These are phyloP conservation scores for Anagrus nilaparvatae DNA, from an alignment of 1,140 invertebrate genomes.

Conservation along the genomic window DNA sequence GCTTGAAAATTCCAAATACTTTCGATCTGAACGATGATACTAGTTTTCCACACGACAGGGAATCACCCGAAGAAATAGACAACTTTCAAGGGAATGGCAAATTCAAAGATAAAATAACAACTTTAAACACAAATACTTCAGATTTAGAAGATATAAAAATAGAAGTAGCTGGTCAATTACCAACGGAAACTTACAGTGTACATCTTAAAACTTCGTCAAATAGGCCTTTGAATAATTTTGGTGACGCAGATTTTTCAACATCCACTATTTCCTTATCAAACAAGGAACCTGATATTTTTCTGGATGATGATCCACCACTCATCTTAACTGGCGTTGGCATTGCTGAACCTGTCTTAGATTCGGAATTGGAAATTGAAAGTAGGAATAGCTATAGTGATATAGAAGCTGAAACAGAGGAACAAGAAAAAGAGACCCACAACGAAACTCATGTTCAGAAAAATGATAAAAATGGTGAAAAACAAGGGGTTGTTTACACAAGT, in stretches of 20 bases:
- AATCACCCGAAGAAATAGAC: conserved; percentile 28
- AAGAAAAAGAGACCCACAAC: conserved; percentile 14
- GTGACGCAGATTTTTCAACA: too few species aligned
- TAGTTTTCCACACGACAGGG: conserved; percentile 32
- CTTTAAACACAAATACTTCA: not conserved
- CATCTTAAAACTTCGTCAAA: conserved; percentile 24
- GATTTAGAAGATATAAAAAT: conserved; percentile 14
- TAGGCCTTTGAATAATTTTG: not conserved
- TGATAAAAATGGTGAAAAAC: too few species aligned
- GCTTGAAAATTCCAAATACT: too few species aligned
- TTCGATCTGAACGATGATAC: conserved; percentile 26
- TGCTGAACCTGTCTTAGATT: conserved; percentile 32
- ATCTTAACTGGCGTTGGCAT: conserved; percentile 28
- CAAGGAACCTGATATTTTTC: not conserved
- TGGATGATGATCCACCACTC: conserved; percentile 12
- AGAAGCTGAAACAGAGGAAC: conserved; percentile 14
- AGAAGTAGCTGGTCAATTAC: conserved; percentile 29
- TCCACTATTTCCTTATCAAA: too few species aligned
- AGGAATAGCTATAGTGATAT: conserved; percentile 29
- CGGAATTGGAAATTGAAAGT: conserved; percentile 29
- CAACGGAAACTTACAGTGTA: conserved; percentile 29
- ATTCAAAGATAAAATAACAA: conserved; percentile 31
- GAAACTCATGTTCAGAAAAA: too few species aligned
- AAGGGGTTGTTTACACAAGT: conserved; percentile 53
- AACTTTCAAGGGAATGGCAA: conserved; percentile 33